A percentile compares a stretch with the other conserved stretches of the same genome.
These are phyloP conservation scores for Metaphire vulgaris DNA, from an alignment of 1,140 invertebrate genomes.

Conservation along the genomic window DNA sequence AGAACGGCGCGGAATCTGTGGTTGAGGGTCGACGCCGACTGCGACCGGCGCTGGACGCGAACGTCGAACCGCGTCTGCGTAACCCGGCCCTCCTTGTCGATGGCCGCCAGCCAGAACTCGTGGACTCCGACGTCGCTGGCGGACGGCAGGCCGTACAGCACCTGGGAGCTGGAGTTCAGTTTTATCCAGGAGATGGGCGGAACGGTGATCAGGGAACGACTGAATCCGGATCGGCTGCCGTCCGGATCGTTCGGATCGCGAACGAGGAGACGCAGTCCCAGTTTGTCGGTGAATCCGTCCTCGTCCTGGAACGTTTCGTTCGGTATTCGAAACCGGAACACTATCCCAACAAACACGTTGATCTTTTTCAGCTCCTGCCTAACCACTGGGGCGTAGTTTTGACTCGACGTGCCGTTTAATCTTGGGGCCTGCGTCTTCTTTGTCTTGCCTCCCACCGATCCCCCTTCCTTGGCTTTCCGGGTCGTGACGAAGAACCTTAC, in stretches of 20 bases:
- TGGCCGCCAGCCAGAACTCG: neutral
- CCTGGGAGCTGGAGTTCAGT: neutral
- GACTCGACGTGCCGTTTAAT: no score
- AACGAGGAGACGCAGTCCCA: neutral
- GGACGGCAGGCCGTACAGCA: neutral
- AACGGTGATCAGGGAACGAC: neutral
- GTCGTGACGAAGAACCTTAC: no score
- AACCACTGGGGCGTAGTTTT: neutral
- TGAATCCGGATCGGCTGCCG: neutral
- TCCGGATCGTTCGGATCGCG: neutral
- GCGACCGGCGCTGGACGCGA: neutral
- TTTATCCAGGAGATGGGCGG: neutral
- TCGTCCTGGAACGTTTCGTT: neutral
- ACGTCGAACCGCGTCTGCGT: neutral
- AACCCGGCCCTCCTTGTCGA: neutral
- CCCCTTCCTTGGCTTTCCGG: no score
- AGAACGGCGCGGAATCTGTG: neutral
- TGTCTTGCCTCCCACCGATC: no score
- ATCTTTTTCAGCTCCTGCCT: neutral
- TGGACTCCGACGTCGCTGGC: neutral
- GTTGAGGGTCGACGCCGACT: neutral
- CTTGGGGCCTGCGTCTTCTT: no score
- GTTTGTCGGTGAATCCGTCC: neutral
- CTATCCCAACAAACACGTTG: neutral
- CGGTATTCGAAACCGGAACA: neutral